These are phyloP conservation scores for Philonicus albiceps DNA, from an alignment of 2,888 invertebrate species.

Conservation along the genomic window DNA sequence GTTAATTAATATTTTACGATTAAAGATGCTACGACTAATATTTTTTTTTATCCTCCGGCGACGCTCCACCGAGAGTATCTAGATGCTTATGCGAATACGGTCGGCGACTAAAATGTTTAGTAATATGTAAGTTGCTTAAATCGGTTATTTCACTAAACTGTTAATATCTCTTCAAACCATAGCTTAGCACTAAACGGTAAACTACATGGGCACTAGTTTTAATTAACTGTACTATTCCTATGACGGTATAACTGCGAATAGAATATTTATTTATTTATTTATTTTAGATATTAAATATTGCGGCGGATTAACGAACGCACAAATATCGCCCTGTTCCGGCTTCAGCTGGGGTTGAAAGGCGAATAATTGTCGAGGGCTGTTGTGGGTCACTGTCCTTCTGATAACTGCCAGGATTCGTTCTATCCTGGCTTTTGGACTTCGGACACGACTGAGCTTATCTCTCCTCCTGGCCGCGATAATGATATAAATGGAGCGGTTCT, in stretches of 20 bases:
- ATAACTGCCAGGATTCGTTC: neutral
- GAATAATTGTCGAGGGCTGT: neutral
- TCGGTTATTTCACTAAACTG: conserved; percentile 17
- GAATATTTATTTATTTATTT: too few species aligned
- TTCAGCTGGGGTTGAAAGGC: neutral
- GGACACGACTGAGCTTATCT: conserved; percentile 1
- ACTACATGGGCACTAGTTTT: conserved; percentile 12
- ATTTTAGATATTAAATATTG: neutral
- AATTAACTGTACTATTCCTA: neutral
- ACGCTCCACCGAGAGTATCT: neutral
- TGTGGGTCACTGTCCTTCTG: neutral
- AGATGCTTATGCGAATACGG: neutral
- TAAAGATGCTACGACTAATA: neutral
- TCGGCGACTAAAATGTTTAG: neutral
- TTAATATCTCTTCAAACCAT: conserved; percentile 1
- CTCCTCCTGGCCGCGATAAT: conserved; percentile 5
- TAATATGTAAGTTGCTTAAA: neutral
- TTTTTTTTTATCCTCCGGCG: neutral
- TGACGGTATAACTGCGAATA: neutral
- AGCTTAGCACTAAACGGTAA: conserved; percentile 14
- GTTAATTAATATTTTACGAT: neutral
- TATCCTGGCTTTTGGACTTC: neutral
- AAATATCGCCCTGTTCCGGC: neutral
- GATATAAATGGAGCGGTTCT: conserved; percentile 51
- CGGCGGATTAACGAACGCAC: neutral